Evolutionary conservation across 2,113 vertebrate genomes (phyloP), one percentile per base, ranked within the genome.

Genomic region (Aleadryas rufinucha): DNA sequence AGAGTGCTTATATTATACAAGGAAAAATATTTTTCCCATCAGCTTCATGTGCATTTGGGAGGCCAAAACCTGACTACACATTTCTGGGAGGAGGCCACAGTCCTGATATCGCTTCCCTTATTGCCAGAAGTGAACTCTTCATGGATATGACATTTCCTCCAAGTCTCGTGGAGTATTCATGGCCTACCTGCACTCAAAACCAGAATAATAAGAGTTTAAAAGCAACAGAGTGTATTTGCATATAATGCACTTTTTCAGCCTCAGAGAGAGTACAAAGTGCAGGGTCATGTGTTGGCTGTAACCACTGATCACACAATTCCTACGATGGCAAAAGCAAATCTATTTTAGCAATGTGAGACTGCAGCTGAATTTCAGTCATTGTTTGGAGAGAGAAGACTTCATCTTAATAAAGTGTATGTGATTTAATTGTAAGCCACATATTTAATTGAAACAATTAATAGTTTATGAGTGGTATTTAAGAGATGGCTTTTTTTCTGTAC

Each of bases 131-230:
- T 26, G 49, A 84, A 22, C 9, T 42, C 14, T 14, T 63, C 2
- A 3, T 5, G 2, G 4, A 35, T 11, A 44, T 0, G 2, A 57
- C 22, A 33, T 33, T 69, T 91, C 47, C 81, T 31, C 60, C 27
- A 71, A 68, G 33, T 7, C 22, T 28, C 1, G 0, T 18, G 49
- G 8, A 17, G 14, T 5, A 14, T 12, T n/a, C 0, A 0, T 23
- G 11, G 11, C n/a, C 53, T 26, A 35, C 12, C 52, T 50, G 33
- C 20, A 13, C 21, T 45, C 49, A 47, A 74, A 91, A 7, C 6
- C 42, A 61, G 8, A 57, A 42, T 8, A 65, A 24, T 9, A 54
- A 24, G 41, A 79, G 15, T 41, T 68, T 61, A 56, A 79, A 96
- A 66, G 10, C 22, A 69, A 35, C 33, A 39, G 52, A 81, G 1